Conservation (phyloP, 2,888 invertebrate species). For the Dioctria rufipes region DNA sequence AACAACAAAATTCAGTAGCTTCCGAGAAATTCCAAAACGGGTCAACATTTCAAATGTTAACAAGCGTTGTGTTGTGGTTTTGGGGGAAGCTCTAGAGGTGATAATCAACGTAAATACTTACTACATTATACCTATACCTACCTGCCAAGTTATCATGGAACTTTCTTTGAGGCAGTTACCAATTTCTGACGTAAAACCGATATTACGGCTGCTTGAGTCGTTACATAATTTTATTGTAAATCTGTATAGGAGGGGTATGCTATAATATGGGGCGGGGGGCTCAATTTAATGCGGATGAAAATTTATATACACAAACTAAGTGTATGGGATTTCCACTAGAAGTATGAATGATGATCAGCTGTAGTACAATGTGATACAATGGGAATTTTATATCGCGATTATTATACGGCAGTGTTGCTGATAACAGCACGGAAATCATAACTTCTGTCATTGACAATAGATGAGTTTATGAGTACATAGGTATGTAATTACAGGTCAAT, state of each 20-base stretch:
- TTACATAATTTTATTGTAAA: constrained; percentile 11
- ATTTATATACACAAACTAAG: no score
- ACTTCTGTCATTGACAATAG: neutral
- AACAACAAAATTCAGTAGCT: neutral
- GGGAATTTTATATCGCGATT: neutral
- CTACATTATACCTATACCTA: constrained; percentile 24
- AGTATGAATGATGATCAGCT: no score
- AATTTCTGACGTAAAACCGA: neutral
- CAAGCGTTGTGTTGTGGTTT: neutral
- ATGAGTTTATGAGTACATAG: no score
- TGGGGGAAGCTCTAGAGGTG: constrained; percentile 5
- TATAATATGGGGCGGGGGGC: neutral
- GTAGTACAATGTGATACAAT: neutral
- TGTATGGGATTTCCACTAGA: no score
- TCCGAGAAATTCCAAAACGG: constrained; percentile 20
- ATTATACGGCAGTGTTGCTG: neutral
- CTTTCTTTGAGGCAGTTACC: constrained; percentile 16
- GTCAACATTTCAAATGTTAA: constrained; percentile 23
- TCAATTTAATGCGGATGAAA: no score
- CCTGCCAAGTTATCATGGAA: constrained; percentile 4
- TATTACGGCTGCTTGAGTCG: neutral
- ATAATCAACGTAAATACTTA: constrained; percentile 25
- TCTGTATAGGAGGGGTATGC: neutral
- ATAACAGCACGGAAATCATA: neutral
- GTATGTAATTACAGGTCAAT: no score